These are phyloP conservation scores for Himalopsyche tibetana DNA, from an alignment of 2,888 invertebrate species.

Conservation along the genomic window DNA sequence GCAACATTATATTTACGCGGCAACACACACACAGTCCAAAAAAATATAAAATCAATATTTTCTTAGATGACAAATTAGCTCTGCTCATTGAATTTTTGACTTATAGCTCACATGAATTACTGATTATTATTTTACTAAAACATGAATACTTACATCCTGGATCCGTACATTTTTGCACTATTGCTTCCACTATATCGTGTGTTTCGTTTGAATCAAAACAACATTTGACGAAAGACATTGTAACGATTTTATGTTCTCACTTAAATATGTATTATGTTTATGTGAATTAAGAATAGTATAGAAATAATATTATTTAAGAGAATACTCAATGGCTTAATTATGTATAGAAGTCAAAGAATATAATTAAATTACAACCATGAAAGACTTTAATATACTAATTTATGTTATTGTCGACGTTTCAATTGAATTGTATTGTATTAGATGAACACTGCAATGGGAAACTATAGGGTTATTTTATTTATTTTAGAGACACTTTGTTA, in stretches of 20 bases:
- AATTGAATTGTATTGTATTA: not conserved
- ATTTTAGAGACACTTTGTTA: not conserved
- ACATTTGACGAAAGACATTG: constrained; percentile 85
- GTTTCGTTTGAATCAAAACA: constrained; percentile 87
- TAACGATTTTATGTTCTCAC: constrained; percentile 16
- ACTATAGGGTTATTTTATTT: not conserved
- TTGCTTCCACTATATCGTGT: constrained; percentile 85
- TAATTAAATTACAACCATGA: constrained; percentile 8
- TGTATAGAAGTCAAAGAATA: not conserved
- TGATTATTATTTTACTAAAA: not conserved
- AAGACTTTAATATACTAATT: not conserved
- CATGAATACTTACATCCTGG: constrained; percentile 84
- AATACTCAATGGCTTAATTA: too few relatives aligned
- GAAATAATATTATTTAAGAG: too few relatives aligned
- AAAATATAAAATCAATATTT: constrained; percentile 56
- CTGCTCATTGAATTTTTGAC: not conserved
- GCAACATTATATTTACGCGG: constrained; percentile 59
- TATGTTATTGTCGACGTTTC: constrained; percentile 30
- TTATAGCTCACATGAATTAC: not conserved
- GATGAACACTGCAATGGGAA: constrained; percentile 12
- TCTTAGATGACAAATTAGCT: constrained; percentile 29
- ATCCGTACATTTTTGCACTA: constrained; percentile 88
- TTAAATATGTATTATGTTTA: not conserved
- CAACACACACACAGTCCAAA: constrained; percentile 51
- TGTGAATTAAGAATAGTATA: not conserved